Percentiles rank a stretch among this genome's conserved stretches.
phyloP scores from a whole-genome alignment of 2,888 invertebrate species.

The Apeira syringaria region DNA sequence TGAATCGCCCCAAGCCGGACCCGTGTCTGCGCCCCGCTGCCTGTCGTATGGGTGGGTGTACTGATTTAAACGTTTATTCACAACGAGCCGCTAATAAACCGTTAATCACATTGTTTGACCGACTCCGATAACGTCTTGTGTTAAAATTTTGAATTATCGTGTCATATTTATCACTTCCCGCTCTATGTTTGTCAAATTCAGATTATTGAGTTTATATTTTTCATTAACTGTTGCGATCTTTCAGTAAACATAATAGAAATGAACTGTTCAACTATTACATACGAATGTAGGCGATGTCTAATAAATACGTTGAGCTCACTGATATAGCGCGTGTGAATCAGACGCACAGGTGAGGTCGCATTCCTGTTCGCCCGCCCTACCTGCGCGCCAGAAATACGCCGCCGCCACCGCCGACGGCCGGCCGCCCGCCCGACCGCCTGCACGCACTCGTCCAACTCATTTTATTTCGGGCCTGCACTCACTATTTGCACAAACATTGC shows the following conservation, averaged over 20 bases:
- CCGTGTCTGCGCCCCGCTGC: constrained; percentile 62
- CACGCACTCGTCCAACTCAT: constrained; percentile 38
- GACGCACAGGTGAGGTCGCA: constrained; percentile 80
- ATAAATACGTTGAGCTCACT: constrained; percentile 69
- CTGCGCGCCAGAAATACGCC: constrained; percentile 79
- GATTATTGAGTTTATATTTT: constrained; percentile 1
- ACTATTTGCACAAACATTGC: constrained; percentile 38
- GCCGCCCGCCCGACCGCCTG: constrained; percentile 37
- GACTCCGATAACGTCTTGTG: constrained; percentile 41
- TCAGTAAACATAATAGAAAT: constrained; percentile 1
- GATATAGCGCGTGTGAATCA: constrained; percentile 79
- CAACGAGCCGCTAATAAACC: constrained; percentile 69
- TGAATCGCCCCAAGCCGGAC: constrained; percentile 78
- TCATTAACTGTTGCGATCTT: background rate
- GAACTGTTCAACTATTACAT: constrained; percentile 38
- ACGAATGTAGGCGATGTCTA: constrained; percentile 53
- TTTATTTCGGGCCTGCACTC: constrained; percentile 35
- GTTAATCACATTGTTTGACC: constrained; percentile 64
- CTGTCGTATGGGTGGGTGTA: constrained; percentile 42
- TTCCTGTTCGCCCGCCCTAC: constrained; percentile 72
- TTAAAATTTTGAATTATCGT: constrained; percentile 35
- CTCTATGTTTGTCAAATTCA: constrained; percentile 5
- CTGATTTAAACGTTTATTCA: constrained; percentile 73
- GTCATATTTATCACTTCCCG: background rate
- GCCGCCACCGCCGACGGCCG: constrained; percentile 38